A percentile compares a stretch with the other conserved stretches of the same genome.
Conservation (phyloP, 1,140 invertebrate species). For the Diprion similis region DNA sequence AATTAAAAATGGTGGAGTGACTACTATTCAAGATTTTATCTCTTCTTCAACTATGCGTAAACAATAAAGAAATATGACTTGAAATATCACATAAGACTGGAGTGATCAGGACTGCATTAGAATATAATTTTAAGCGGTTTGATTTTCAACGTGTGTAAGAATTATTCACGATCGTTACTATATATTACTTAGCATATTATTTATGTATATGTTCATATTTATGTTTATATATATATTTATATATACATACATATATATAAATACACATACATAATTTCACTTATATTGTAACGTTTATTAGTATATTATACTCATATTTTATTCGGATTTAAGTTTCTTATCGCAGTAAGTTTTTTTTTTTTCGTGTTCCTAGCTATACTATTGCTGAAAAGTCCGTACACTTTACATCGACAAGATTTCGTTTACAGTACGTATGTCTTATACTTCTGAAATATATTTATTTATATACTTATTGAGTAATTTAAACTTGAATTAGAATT, state of each 20-base stretch:
- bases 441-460: constrained; percentile 10
- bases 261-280: constrained; percentile 26
- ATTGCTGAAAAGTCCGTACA: constrained; percentile 37
- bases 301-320: constrained; percentile 17
- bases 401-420: constrained; percentile 32
- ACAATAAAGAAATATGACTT: no score
- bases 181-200: no score
- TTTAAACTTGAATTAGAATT: no score
- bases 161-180: no score
- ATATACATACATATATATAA: background rate
- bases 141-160: no score
- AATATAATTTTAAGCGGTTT: no score
- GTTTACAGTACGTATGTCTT: constrained; percentile 17
- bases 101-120: no score
- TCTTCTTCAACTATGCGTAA: no score
- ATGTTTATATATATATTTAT: constrained; percentile 13
- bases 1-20: no score
- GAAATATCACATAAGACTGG: no score
- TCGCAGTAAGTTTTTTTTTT: constrained; percentile 22
- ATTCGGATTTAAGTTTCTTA: background rate
- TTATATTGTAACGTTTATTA: no score
- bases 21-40: no score
- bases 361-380: constrained; percentile 34
- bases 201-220: constrained; percentile 21
- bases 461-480: background rate